Percentiles rank a stretch among this genome's conserved stretches.
These are phyloP conservation scores for Parazoanthus atlanticus DNA, from an alignment of 92 coral and sea anemone genomes.

Conservation along the genomic window DNA sequence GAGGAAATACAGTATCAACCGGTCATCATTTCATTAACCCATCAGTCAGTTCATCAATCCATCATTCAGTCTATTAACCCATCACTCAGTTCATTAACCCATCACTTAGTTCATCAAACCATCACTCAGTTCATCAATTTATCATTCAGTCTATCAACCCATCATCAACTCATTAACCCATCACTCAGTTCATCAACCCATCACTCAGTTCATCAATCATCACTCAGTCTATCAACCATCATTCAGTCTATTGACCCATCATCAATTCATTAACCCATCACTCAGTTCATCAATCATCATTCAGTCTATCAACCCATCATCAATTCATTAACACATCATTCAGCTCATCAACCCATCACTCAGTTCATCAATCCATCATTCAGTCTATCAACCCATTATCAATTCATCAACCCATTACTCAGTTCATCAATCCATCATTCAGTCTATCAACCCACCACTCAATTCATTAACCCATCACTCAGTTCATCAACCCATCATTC, in stretches of 20 bases:
- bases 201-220: background rate
- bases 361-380: no score
- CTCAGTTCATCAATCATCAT: background rate
- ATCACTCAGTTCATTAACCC: background rate
- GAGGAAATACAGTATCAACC: no score
- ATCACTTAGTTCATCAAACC: background rate
- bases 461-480: no score
- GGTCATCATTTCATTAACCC: no score
- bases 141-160: background rate
- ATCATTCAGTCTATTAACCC: no score
- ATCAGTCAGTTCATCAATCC: no score
- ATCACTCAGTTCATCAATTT: background rate
- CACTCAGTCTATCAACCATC: background rate
- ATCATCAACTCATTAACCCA: background rate
- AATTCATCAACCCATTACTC: background rate
- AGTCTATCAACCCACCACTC: background rate
- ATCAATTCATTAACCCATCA: background rate
- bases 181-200: background rate
- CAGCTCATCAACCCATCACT: background rate
- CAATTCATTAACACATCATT: background rate
- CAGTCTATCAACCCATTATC: background rate
- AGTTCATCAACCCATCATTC: no score
- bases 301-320: background rate
- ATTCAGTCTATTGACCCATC: background rate
- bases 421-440: background rate